Base-by-base conservation (phyloP, 2,888 invertebrate genomes). In the Neria commutata region DNA sequence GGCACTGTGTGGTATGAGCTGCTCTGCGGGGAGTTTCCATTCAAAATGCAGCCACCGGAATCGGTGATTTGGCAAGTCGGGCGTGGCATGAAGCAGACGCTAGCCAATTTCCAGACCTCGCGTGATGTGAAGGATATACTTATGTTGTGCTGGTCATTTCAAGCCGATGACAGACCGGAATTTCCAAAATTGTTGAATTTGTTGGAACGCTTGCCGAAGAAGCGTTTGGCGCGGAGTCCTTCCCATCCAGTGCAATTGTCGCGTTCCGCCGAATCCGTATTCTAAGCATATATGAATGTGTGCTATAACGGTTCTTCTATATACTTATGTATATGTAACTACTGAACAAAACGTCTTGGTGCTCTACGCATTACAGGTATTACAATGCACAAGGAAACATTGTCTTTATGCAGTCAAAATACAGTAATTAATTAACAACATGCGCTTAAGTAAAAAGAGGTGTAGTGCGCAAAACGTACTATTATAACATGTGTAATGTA, bases 1-100 rank as follows among this genome's bases (percentile, higher is more conserved):
- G 98, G 98, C 51, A 98, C 98, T 56, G 95, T 99, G 29, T 99
- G 98, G 98, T 99, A 96, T 82, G 99, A 99, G 84, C 84, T 99
- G 57, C 84, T 98, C 54, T 95, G 95, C 76, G 95, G 95, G 2
- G 96, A 97, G 75, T 98, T 95, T 88, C 98, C 98, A 2, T 98
- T 96, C 83, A 93, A 94, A 80, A 90, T 90, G 16, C 93, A 95
- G 78, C 92, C 95, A 16, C 91, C 97, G 0, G 98, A 99, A 81
- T 90, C 95, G 2, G 91, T 98, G 62, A 97, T 99, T 74, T 99
- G 96, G 95, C 95, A 96, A 81, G 96, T 98, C 49, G 98, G 98
- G 4, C 91, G 92, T 75, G 98, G 98, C 56, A 91, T 95, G 85
- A 98, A 98, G 76, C 97, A 96, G 81, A 91, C 97, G 25, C 85